Evolutionary conservation across 2,888 invertebrate species (phyloP).

Genomic region (Drosophila algonquin): DNA sequence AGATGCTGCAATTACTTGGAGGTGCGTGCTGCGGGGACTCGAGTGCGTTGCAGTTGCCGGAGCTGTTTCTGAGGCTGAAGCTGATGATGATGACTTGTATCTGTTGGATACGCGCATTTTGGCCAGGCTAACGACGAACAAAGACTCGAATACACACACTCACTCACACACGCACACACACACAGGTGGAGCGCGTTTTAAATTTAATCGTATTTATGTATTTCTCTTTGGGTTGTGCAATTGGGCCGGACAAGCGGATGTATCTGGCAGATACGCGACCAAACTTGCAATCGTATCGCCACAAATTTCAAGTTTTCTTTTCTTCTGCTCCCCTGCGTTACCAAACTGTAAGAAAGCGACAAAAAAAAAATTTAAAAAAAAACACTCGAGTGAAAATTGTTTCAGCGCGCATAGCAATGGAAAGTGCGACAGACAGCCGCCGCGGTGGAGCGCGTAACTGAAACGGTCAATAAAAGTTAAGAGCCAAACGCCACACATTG

Average conservation of each 20-base stretch:
- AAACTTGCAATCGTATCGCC: constrained; percentile 67
- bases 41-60: constrained; percentile 67
- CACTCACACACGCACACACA: constrained; percentile 25
- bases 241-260: constrained; percentile 57
- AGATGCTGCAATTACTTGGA: constrained; percentile 72
- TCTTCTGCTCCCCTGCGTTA: constrained; percentile 47
- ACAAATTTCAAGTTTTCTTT: constrained; percentile 73
- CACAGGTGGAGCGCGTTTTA: constrained; percentile 33
- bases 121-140: constrained; percentile 61
- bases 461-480: constrained; percentile 71
- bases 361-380: neutral
- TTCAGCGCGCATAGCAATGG: constrained; percentile 51
- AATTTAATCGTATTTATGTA: constrained; percentile 35
- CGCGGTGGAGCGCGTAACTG: constrained; percentile 44
- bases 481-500: constrained; percentile 28
- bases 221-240: constrained; percentile 62
- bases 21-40: constrained; percentile 73
- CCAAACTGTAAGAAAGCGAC: constrained; percentile 69
- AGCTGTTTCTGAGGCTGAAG: constrained; percentile 36
- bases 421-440: constrained; percentile 55
- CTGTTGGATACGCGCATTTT: constrained; percentile 71
- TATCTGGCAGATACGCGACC: constrained; percentile 54
- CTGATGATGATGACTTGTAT: constrained; percentile 62
- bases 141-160: constrained; percentile 36
- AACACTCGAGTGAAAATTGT: constrained; percentile 69